Evolutionary conservation across 2,797 vertebrate species (phyloP).

Genomic region (Lepus oiostolus): DNA sequence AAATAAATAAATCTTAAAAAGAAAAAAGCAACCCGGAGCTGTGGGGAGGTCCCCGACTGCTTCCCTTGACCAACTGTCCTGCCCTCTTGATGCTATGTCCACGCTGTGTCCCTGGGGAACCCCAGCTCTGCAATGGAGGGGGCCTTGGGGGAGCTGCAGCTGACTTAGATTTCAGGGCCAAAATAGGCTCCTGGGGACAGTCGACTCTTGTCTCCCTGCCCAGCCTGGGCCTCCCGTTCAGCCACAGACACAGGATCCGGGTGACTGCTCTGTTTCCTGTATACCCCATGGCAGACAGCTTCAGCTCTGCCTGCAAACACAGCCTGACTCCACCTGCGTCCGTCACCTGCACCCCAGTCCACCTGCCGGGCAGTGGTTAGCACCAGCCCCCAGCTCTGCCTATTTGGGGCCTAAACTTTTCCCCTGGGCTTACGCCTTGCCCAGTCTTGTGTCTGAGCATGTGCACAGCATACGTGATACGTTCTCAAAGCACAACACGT

Average conservation of each 20-base stretch:
- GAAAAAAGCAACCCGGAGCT: too few species aligned
- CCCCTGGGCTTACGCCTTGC: neutral
- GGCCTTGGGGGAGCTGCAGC: neutral
- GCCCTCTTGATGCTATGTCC: neutral
- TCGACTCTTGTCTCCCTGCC: rapidly evolving
- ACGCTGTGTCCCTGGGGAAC: neutral
- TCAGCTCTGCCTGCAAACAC: neutral
- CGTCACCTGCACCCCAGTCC: rapidly evolving
- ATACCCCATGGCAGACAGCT: neutral
- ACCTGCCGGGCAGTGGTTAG: too few species aligned
- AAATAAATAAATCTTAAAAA: too few species aligned
- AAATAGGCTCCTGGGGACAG: rapidly evolving
- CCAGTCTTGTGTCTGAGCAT: neutral
- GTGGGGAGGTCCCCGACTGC: neutral
- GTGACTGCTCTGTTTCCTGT: neutral
- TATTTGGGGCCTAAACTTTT: neutral
- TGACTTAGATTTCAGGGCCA: neutral
- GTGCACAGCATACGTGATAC: too few species aligned
- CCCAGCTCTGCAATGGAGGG: neutral
- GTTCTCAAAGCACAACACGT: neutral
- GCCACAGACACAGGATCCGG: neutral
- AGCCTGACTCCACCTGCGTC: neutral
- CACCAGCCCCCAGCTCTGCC: neutral
- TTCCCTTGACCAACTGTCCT: neutral
- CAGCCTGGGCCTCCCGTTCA: neutral